Conservation (phyloP, 30 jellyfish, hydroid and myxozoan species). For the Rhopilema esculentum region DNA sequence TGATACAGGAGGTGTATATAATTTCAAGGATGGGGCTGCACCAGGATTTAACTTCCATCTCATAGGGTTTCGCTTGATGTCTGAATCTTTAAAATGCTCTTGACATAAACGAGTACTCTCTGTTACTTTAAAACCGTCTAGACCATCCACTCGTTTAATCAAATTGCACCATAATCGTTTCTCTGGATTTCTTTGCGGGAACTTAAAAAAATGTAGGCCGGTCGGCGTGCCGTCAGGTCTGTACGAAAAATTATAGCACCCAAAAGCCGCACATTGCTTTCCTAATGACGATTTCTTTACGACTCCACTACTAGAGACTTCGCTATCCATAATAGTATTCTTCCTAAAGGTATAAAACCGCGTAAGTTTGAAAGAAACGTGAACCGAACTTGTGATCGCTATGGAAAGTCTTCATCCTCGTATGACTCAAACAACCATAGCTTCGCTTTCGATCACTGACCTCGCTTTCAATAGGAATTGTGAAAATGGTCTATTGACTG, state of each 20-base stretch:
- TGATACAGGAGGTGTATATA: neutral
- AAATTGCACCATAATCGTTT: neutral
- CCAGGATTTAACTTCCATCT: neutral
- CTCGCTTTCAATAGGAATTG: neutral
- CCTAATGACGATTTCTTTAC: neutral
- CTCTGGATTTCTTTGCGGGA: slow-evolving; percentile 63
- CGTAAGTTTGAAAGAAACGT: neutral
- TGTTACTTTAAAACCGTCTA: neutral
- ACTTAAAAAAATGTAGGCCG: slow-evolving; percentile 57
- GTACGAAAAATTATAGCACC: slow-evolving; percentile 36
- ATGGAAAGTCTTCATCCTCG: neutral
- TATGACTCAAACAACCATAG: neutral
- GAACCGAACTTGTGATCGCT: neutral
- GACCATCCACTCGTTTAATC: neutral
- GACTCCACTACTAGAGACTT: neutral
- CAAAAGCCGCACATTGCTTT: slow-evolving; percentile 60
- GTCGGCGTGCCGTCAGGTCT: slow-evolving; percentile 34
- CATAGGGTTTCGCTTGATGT: neutral
- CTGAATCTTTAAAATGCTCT: neutral
- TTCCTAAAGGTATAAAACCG: neutral
- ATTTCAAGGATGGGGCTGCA: neutral
- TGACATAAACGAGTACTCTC: neutral
- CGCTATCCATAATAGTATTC: neutral
- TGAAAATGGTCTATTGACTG: neutral
- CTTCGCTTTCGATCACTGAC: neutral